Evolutionary conservation across 2,888 invertebrate species (phyloP).

Genomic region (Deilephila porcellus): DNA sequence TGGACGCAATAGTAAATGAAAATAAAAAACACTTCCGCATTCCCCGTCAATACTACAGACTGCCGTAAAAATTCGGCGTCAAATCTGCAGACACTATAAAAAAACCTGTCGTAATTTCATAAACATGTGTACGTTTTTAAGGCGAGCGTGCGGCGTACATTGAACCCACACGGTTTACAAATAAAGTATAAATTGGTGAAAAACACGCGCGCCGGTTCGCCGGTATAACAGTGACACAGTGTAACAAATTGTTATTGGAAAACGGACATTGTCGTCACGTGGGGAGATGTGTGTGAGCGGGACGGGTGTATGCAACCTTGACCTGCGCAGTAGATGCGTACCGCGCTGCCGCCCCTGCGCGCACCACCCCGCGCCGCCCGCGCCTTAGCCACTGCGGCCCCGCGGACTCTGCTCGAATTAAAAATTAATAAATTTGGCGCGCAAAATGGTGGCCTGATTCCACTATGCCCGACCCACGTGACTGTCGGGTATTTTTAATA

Average conservation of each 20-base stretch:
- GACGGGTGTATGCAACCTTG: constrained; percentile 63
- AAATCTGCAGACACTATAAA: constrained; percentile 33
- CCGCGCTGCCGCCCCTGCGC: constrained; percentile 44
- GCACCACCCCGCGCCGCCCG: constrained; percentile 34
- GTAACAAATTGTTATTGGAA: constrained; percentile 41
- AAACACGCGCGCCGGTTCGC: constrained; percentile 29
- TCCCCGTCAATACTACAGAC: constrained; percentile 37
- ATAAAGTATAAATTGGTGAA: constrained; percentile 36
- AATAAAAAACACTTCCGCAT: constrained; percentile 36
- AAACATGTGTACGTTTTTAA: constrained; percentile 34
- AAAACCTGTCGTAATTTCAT: constrained; percentile 36
- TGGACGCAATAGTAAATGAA: not conserved
- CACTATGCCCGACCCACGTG: constrained; percentile 6
- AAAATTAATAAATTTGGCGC: constrained; percentile 56
- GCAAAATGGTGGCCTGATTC: constrained; percentile 49
- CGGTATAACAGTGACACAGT: constrained; percentile 39
- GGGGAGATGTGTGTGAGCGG: constrained; percentile 51
- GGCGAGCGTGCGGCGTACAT: constrained; percentile 26
- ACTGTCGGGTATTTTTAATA: constrained; percentile 14
- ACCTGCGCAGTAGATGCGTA: constrained; percentile 67
- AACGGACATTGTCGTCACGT: constrained; percentile 55
- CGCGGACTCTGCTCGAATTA: constrained; percentile 49
- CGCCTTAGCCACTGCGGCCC: constrained; percentile 39
- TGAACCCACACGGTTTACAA: constrained; percentile 20
- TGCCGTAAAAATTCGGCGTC: constrained; percentile 30